These are phyloP conservation scores for Pollachius pollachius DNA, from an alignment of 2,113 vertebrate species.

Conservation along the genomic window DNA sequence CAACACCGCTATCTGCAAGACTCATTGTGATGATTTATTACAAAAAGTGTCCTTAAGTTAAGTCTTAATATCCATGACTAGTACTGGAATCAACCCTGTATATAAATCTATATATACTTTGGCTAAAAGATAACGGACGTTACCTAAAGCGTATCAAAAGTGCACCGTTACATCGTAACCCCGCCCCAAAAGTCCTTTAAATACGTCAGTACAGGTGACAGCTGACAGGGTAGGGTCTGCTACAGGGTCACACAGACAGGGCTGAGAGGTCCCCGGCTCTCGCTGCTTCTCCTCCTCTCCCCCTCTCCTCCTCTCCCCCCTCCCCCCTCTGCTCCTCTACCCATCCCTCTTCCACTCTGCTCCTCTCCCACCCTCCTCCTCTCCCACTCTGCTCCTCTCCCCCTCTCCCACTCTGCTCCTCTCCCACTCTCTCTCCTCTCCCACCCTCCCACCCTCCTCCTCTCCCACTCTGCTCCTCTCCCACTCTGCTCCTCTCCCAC, in stretches of 20 bases:
- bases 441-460: slow-evolving; percentile 12
- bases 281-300: neutral
- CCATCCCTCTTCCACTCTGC: neutral
- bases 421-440: neutral
- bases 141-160: slow-evolving; percentile 43
- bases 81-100: neutral
- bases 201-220: slow-evolving; percentile 24
- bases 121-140: slow-evolving; percentile 46
- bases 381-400: slow-evolving; percentile 10
- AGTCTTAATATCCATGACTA: too few relatives aligned
- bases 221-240: slow-evolving; percentile 25
- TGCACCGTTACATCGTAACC: slow-evolving; percentile 38
- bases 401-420: slow-evolving; percentile 1
- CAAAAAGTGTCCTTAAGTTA: too few relatives aligned
- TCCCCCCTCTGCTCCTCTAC: too few relatives aligned
- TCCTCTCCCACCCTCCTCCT: neutral
- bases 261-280: neutral
- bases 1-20: too few relatives aligned
- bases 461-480: neutral
- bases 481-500: neutral
- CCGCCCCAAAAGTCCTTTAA: neutral
- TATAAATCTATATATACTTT: slow-evolving; percentile 47
- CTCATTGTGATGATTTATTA: too few relatives aligned
- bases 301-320: too few relatives aligned
- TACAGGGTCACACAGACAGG: slow-evolving; percentile 14